Base-by-base conservation (phyloP, 2,113 vertebrate species). In the Halcyon senegalensis region DNA sequence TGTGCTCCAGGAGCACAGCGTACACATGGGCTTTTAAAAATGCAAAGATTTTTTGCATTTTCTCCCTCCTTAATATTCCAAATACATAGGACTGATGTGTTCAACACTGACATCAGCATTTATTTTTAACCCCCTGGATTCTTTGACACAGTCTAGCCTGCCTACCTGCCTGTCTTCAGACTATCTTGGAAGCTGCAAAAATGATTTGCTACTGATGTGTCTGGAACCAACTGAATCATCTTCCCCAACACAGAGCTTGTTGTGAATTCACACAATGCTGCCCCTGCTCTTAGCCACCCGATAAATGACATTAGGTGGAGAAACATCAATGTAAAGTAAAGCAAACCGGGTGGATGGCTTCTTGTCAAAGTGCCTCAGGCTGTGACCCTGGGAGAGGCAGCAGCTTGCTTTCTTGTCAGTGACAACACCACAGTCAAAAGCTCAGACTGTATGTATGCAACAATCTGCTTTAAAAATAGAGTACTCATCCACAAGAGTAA, bases 331-430 rank as follows among this genome's bases (percentile, higher is more conserved):
- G 69, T 55, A 73, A 94, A 82, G 62, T 53, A 82, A 95, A 94
- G 70, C 59, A 91, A 93, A 87, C 87, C 21, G 18, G 44, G 87
- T 73, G 50, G 70, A 79, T 51, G 50, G 70, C 67, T 84, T 89
- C 84, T 68, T 89, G 87, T 93, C 84, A 35, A 92, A 89, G 44
- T 66, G 92, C 50, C 44, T 93, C 73, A 72, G 44, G 46, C 69
- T 53, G 13, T 7, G n/a, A 89, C 87, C 91, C 50, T 94, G 62
- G 48, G 50, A 87, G 56, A 94, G 23, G 69, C 31, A 91, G 74
- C 37, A 69, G 77, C 63, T 93, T 80, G 62, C 84, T 82, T 79
- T 87, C 84, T 77, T 89, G 84, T 79, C 89, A 94, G 44, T 51
- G 89, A 93, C 91, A 94, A 62, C 7, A 43, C 50, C 91, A 59